phyloP scores from a whole-genome alignment of 2,888 invertebrate species.

The Drosophila mettleri region DNA sequence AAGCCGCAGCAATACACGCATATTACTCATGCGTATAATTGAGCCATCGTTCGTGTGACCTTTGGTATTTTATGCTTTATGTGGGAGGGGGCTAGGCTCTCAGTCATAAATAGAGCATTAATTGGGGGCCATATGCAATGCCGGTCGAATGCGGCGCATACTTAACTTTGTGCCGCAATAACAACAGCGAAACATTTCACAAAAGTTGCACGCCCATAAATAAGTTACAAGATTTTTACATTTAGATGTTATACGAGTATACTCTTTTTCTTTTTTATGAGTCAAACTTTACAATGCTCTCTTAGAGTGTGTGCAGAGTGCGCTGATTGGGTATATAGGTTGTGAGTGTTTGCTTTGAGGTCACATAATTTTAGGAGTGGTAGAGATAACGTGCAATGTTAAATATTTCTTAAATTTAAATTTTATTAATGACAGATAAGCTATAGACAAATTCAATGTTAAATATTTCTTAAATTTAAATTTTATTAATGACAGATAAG shows the following conservation, averaged over 20 bases:
- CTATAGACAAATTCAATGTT: no score
- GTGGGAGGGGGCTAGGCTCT: not conserved
- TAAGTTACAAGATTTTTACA: slow-evolving; percentile 71
- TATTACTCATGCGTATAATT: slow-evolving; percentile 71
- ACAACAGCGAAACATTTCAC: slow-evolving; percentile 20
- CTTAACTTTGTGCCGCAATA: slow-evolving; percentile 33
- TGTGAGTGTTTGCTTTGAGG: not conserved
- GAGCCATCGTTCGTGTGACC: slow-evolving; percentile 55
- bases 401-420: no score
- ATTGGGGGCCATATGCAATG: slow-evolving; percentile 54
- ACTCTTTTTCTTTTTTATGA: slow-evolving; percentile 32
- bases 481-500: no score
- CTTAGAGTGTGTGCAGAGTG: not conserved
- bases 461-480: no score
- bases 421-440: no score
- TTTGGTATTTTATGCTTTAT: slow-evolving; percentile 33
- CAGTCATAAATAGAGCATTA: slow-evolving; percentile 64
- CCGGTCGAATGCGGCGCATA: slow-evolving; percentile 23
- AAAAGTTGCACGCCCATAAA: slow-evolving; percentile 50
- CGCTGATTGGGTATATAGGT: slow-evolving; percentile 4
- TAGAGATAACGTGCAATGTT: not conserved
- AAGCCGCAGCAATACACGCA: slow-evolving; percentile 34
- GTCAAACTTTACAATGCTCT: slow-evolving; percentile 40
- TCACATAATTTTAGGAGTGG: not conserved
- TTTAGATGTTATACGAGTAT: slow-evolving; percentile 39